Evolutionary conservation across 2,888 invertebrate species (phyloP).

Genomic region (Brenthis daphne): DNA sequence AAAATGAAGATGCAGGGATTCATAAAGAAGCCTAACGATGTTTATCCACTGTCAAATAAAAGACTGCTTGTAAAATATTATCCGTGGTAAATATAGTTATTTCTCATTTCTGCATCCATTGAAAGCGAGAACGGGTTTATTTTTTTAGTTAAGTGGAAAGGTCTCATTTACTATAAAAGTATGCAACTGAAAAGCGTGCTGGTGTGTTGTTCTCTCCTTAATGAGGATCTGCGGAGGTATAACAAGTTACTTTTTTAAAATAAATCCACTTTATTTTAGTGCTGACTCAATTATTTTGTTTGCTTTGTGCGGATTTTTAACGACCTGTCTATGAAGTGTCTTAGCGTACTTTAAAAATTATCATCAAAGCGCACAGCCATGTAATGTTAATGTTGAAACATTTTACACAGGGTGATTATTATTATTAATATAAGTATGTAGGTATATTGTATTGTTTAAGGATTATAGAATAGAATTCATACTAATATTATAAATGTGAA

Average conservation of each 20-base stretch:
- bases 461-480: too few relatives aligned
- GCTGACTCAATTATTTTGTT: conserved; percentile 23
- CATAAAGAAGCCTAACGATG: conserved; percentile 12
- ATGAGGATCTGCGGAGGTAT: conserved; percentile 28
- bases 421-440: too few relatives aligned
- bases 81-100: conserved; percentile 14
- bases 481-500: too few relatives aligned
- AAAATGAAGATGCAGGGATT: not conserved
- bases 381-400: too few relatives aligned
- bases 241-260: conserved; percentile 21
- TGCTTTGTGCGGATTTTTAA: conserved; percentile 15
- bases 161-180: conserved; percentile 29
- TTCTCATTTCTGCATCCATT: conserved; percentile 18
- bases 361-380: too few relatives aligned
- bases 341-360: conserved; percentile 3
- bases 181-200: conserved; percentile 29
- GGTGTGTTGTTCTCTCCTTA: conserved; percentile 30
- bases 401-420: too few relatives aligned
- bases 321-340: conserved; percentile 14
- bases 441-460: too few relatives aligned
- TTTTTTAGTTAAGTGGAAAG: conserved; percentile 28
- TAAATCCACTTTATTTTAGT: conserved; percentile 17
- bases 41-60: conserved; percentile 1
- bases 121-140: conserved; percentile 24
- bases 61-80: conserved; percentile 7